Evolutionary conservation across 2,888 invertebrate species (phyloP), one percentile per base, ranked within the genome.

Genomic region (Macaria notata): DNA sequence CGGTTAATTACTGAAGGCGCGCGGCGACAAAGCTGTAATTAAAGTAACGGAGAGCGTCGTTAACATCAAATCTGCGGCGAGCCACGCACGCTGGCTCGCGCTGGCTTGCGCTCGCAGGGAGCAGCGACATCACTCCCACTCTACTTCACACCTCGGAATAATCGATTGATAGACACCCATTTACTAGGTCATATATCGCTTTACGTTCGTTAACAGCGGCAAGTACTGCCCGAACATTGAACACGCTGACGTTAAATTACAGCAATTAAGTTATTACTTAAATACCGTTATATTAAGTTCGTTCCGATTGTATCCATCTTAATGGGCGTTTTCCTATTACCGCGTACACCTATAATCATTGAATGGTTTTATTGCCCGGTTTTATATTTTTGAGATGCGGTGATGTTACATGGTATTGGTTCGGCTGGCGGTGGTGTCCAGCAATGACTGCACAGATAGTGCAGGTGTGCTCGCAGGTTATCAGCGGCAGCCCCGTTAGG

Each of bases 11-110:
- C 79, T 81, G 70, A 78, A 84, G 76, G 72, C 75, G 72, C 71
- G 76, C 75, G 76, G 79, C 83, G 86, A 85, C 84, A 82, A 84
- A 86, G 78, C 79, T 73, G 83, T 81, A 88, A 88, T 88, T 88
- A 88, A 86, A 84, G 72, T 88, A 88, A 88, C 88, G 85, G 88
- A 73, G 76, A 74, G 66, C 70, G 75, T 83, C 84, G 83, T 86
- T 84, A 86, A 86, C 78, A 76, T 77, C 71, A 65, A 69, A 77
- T 73, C 73, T 71, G 69, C 74, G 70, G 74, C 73, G 19, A 19
- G 19, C 41, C 3, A 41, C 8, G 41, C 41, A 8, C 41, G 38
- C 41, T 41, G 8, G 9, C 77, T 79, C 71, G 78, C 75, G 46
- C 41, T 49, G 48, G 48, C 39, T 51, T 49, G 57, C 49, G 31